These are phyloP conservation scores for Lycophotia porphyrea DNA, from an alignment of 2,888 invertebrate species.

Conservation along the genomic window DNA sequence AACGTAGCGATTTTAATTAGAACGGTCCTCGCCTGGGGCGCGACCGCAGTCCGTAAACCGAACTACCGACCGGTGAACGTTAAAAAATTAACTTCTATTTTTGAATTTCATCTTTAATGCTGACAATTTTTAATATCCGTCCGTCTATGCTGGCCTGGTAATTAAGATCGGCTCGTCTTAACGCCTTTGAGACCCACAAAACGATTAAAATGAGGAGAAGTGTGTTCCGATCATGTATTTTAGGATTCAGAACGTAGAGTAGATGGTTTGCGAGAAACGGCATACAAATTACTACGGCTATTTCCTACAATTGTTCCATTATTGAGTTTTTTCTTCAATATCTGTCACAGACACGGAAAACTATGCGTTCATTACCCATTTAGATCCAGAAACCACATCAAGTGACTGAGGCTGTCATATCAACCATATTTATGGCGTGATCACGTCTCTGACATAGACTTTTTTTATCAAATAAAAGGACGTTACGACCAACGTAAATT, in stretches of 20 bases:
- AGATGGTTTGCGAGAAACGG: constrained; percentile 11
- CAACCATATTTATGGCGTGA: constrained; percentile 46
- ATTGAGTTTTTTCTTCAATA: constrained; percentile 36
- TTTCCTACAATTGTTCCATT: constrained; percentile 5
- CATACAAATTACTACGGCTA: constrained; percentile 9
- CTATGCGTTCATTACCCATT: constrained; percentile 48
- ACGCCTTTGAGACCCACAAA: constrained; percentile 43
- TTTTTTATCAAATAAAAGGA: constrained; percentile 60
- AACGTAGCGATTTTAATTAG: constrained; percentile 89
- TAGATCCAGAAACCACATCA: constrained; percentile 40
- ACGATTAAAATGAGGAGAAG: constrained; percentile 40
- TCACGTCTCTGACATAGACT: constrained; percentile 38
- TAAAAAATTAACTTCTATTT: constrained; percentile 70
- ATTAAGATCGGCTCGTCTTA: constrained; percentile 64
- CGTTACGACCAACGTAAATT: constrained; percentile 55
- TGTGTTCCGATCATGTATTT: constrained; percentile 26
- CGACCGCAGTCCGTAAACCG: constrained; percentile 82
- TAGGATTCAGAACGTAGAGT: not conserved
- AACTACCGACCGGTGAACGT: constrained; percentile 72
- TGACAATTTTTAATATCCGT: constrained; percentile 68
- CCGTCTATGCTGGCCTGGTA: constrained; percentile 70
- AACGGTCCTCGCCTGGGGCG: constrained; percentile 83
- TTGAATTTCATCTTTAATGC: constrained; percentile 71
- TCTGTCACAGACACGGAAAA: constrained; percentile 31
- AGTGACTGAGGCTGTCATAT: constrained; percentile 34